These are phyloP conservation scores for Oreortyx pictus DNA, from an alignment of 2,797 vertebrate genomes.

Conservation along the genomic window DNA sequence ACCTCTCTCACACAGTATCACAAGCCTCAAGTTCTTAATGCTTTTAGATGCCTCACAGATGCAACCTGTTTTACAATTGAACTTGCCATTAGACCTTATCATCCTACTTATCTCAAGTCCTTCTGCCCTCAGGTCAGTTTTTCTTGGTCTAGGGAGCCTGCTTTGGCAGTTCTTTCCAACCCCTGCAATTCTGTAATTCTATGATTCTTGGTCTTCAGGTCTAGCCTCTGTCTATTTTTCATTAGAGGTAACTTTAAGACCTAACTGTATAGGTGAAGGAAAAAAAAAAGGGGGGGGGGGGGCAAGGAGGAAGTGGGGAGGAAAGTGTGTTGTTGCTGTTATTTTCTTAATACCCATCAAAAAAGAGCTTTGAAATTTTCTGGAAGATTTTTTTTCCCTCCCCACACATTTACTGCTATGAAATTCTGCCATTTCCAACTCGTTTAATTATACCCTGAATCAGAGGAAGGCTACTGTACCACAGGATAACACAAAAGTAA, in stretches of 20 bases:
- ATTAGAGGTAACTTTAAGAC: not conserved
- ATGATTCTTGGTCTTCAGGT: not conserved
- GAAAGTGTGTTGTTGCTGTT: rapidly evolving
- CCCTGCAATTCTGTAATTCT: too few relatives aligned
- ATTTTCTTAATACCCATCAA: constrained; percentile 65
- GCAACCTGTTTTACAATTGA: not conserved
- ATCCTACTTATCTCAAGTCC: not conserved
- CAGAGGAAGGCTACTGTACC: not conserved
- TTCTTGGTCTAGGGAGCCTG: not conserved
- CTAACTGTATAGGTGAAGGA: not conserved
- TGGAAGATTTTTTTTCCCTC: constrained; percentile 73
- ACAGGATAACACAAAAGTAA: not conserved
- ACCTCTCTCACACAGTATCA: not conserved
- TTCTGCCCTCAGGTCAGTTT: not conserved
- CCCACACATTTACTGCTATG: constrained; percentile 82
- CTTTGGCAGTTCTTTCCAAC: too few relatives aligned
- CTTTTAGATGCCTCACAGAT: not conserved
- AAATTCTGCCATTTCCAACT: constrained; percentile 84
- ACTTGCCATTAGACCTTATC: not conserved
- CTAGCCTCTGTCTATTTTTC: not conserved
- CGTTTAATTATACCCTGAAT: constrained; percentile 84
- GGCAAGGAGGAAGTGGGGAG: rapidly evolving
- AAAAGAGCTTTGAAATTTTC: constrained; percentile 85
- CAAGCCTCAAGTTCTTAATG: not conserved
- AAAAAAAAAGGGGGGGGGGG: not conserved